Evolutionary conservation across 2,113 vertebrate species (phyloP), one percentile per base, ranked within the genome.

Genomic region (Bujurquina vittata): DNA sequence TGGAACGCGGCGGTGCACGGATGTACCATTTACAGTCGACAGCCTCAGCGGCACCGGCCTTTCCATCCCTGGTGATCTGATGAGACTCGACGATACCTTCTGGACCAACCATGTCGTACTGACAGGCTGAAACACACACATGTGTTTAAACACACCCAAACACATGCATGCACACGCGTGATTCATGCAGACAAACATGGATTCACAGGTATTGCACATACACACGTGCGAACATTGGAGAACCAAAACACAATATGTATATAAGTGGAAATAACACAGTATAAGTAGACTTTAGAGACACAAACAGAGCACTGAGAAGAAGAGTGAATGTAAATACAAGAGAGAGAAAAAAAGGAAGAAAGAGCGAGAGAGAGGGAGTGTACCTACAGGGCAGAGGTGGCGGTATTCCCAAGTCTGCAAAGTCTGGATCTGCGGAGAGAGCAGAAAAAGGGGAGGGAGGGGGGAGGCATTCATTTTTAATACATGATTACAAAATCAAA

Each of bases 11-110:
- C 43, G 98, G 97, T 26, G 98, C 98, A 55, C 96, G 96, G 94
- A 99, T 99, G 95, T 97, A 99, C 98, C 98, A 99, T 94, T 98
- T 99, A 95, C 98, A 99, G 92, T 99, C 98, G 74, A 99, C 97
- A 10, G 98, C 98, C 91, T 99, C 98, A 0, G 95, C 92, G 75
- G 96, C 96, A 80, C 95, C 95, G 79, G 98, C 98, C 94, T 98
- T 99, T 88, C 97, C 98, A 57, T 99, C 98, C 95, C 97, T 97
- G 87, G 96, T 95, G 92, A 99, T 99, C 91, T 99, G 98, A 88
- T 97, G 85, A 77, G 98, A 99, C 95, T 99, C 98, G 88, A 99
- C 96, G 90, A 99, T 98, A 84, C 98, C 98, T 96, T 99, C 98
- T 18, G 98, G 96, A 87, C 98, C 98, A 84, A 97, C 97, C 97